These are phyloP conservation scores for Meloidogyne hapla DNA, from an alignment of 1,140 invertebrate species.

Conservation along the genomic window DNA sequence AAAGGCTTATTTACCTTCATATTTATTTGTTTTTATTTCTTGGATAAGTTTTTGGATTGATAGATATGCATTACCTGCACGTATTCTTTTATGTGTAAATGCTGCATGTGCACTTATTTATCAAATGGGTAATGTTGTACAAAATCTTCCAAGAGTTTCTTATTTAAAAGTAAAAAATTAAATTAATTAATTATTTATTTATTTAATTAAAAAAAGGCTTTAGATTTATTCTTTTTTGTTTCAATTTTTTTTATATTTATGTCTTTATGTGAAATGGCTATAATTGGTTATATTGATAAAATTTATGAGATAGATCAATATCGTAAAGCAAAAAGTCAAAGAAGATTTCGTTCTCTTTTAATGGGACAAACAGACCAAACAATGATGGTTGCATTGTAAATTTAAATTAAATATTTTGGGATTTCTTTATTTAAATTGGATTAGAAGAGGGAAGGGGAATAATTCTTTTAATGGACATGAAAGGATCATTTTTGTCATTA, in stretches of 20 bases:
- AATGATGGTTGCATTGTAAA: slow-evolving; percentile 44
- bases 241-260: slow-evolving; percentile 52
- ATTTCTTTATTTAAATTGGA: background rate
- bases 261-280: slow-evolving; percentile 50
- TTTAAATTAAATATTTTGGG: slow-evolving; percentile 25
- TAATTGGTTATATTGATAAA: slow-evolving; percentile 53
- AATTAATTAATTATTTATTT: background rate
- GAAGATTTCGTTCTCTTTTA: slow-evolving; percentile 42
- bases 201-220: slow-evolving; percentile 24
- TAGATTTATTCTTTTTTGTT: slow-evolving; percentile 55
- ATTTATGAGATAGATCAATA: slow-evolving; percentile 40
- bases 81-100: slow-evolving; percentile 53
- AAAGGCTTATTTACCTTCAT: slow-evolving; percentile 49
- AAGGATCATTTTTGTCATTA: too few species aligned
- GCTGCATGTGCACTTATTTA: slow-evolving; percentile 44
- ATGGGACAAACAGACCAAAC: slow-evolving; percentile 48
- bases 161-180: slow-evolving; percentile 44
- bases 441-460: too few species aligned
- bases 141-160: slow-evolving; percentile 51
- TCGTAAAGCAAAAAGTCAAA: slow-evolving; percentile 38
- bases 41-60: slow-evolving; percentile 56
- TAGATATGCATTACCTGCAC: slow-evolving; percentile 49
- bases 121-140: slow-evolving; percentile 55
- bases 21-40: slow-evolving; percentile 56
- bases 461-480: too few species aligned